A percentile compares a stretch with the other conserved stretches of the same genome.
phyloP scores from a whole-genome alignment of 2,113 vertebrate genomes.

The Myiozetetes cayanensis region DNA sequence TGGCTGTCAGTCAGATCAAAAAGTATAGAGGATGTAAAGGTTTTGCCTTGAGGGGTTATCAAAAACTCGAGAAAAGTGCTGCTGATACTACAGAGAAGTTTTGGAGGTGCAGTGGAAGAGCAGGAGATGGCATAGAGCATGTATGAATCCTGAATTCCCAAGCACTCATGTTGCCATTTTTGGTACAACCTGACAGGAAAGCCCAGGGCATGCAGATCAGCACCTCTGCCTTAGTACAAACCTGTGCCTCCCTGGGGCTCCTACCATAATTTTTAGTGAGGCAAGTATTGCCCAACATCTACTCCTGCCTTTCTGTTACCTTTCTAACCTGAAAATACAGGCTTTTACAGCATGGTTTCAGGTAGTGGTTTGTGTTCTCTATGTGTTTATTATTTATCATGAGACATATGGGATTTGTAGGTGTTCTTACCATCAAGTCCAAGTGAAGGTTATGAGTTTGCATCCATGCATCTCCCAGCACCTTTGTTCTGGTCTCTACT shows the following conservation, averaged over 20 bases:
- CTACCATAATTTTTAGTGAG: neutral
- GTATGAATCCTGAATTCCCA: neutral
- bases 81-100: neutral
- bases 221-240: neutral
- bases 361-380: neutral
- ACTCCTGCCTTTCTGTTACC: neutral
- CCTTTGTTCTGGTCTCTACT: neutral
- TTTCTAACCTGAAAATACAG: neutral
- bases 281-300: neutral
- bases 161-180: neutral
- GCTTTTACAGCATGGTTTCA: neutral
- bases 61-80: neutral
- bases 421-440: neutral
- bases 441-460: neutral
- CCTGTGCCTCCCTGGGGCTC: neutral
- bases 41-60: neutral
- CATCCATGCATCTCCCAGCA: fast-evolving
- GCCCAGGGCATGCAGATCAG: neutral
- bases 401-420: neutral
- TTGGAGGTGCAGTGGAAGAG: neutral
- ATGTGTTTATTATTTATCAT: neutral
- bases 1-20: neutral
- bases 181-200: neutral
- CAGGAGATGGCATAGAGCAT: neutral
- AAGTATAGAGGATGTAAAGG: neutral